Conservation (phyloP, 2,113 vertebrate genomes). For the Mormyrus iriodes region DNA sequence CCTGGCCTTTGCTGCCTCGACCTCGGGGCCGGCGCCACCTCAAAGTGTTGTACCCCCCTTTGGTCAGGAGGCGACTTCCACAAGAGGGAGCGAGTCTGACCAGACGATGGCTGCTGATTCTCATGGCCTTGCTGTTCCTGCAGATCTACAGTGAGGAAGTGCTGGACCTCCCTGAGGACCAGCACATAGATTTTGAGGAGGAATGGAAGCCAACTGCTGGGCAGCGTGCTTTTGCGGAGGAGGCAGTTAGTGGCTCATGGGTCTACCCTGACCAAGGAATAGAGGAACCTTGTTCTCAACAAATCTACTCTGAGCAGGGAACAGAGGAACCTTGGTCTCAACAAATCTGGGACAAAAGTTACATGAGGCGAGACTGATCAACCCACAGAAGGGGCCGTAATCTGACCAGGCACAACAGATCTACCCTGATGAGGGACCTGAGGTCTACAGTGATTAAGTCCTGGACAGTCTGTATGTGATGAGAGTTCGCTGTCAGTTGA, state of each 20-base stretch:
- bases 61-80: conserved; percentile 32
- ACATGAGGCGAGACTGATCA: neutral
- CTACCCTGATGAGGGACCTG: neutral
- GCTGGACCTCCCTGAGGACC: conserved; percentile 8
- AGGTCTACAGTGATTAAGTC: neutral
- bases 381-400: neutral
- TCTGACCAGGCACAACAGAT: neutral
- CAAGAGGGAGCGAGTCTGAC: conserved; percentile 45
- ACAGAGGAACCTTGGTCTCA: neutral
- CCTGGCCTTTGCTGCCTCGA: neutral
- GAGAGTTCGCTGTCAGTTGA: no score
- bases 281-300: neutral
- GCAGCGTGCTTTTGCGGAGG: neutral
- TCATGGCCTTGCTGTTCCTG: conserved; percentile 53
- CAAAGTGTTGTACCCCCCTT: conserved; percentile 54
- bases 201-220: neutral
- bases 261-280: neutral
- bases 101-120: conserved; percentile 52
- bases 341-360: neutral
- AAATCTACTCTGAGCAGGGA: neutral
- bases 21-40: conserved; percentile 36
- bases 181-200: neutral
- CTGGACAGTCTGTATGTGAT: neutral
- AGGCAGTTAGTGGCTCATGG: neutral
- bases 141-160: conserved; percentile 58